Percentiles rank a stretch among this genome's conserved stretches.
Conservation (phyloP, 2,113 vertebrate genomes). For the Thamnophis sirtalis region DNA sequence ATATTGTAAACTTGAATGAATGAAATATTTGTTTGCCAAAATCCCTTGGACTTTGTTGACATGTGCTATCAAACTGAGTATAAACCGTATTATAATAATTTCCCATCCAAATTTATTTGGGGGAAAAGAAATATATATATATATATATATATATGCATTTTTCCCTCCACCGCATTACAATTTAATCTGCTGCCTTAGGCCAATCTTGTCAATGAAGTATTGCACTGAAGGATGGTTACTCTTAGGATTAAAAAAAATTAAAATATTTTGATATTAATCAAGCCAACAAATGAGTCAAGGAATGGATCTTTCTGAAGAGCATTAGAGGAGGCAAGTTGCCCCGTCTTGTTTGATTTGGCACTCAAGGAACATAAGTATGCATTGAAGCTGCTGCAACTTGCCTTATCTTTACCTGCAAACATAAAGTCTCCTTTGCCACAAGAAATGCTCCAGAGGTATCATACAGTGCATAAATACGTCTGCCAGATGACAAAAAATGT, state of each 20-base stretch:
- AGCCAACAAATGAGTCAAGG: constrained; percentile 40
- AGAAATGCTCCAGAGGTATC: constrained; percentile 16
- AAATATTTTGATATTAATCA: constrained; percentile 5
- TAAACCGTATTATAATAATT: background rate
- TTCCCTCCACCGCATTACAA: constrained; percentile 14
- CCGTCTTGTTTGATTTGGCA: constrained; percentile 53
- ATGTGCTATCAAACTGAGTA: background rate
- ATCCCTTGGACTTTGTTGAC: constrained; percentile 2
- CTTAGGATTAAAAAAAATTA: constrained; percentile 9
- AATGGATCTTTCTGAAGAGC: constrained; percentile 12
- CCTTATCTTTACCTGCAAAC: constrained; percentile 43
- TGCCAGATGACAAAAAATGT: constrained; percentile 59
- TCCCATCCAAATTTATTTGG: background rate
- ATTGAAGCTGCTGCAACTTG: constrained; percentile 54
- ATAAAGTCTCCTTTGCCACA: constrained; percentile 13
- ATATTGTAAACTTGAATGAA: background rate
- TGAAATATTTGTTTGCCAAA: background rate
- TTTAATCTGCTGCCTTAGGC: constrained; percentile 31
- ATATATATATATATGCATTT: background rate
- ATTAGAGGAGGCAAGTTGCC: constrained; percentile 7
- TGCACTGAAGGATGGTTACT: constrained; percentile 44
- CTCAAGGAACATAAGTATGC: background rate
- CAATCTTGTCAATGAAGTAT: constrained; percentile 43
- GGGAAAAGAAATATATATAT: background rate
- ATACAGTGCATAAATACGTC: constrained; percentile 4